Evolutionary conservation across 2,113 vertebrate genomes (phyloP).

Genomic region (Stegastes partitus): DNA sequence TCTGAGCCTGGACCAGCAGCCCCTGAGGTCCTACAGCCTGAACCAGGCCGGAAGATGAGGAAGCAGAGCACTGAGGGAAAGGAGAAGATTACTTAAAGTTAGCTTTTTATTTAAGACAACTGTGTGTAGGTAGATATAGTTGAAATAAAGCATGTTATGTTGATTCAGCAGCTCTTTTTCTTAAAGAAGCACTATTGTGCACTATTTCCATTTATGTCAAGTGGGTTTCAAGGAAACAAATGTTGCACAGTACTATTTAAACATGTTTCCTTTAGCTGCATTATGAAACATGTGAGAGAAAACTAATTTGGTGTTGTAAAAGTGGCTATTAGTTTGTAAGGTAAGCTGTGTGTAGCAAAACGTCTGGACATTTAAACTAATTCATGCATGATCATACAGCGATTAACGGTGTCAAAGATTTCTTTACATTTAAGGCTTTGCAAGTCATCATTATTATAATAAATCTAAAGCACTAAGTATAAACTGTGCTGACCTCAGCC

Average conservation of each 20-base stretch:
- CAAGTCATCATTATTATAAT: neutral
- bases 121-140: neutral
- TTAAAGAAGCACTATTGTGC: too few relatives aligned
- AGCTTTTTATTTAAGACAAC: neutral
- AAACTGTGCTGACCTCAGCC: slow-evolving; percentile 54
- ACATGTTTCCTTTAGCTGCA: too few relatives aligned
- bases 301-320: too few relatives aligned
- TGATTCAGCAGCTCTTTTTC: neutral
- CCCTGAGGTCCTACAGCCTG: slow-evolving; percentile 11
- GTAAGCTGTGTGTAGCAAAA: too few relatives aligned
- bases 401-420: too few relatives aligned
- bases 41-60: slow-evolving; percentile 22
- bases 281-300: too few relatives aligned
- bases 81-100: neutral
- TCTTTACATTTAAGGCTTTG: neutral
- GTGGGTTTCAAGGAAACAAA: too few relatives aligned
- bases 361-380: too few relatives aligned
- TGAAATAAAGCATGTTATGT: slow-evolving; percentile 1
- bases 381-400: too few relatives aligned
- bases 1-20: slow-evolving; percentile 3
- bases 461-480: neutral
- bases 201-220: too few relatives aligned
- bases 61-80: slow-evolving; percentile 52
- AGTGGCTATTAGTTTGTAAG: too few relatives aligned
- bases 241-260: too few relatives aligned